Conservation (phyloP, 2,797 vertebrate genomes). For the Telmatherina bonti region DNA sequence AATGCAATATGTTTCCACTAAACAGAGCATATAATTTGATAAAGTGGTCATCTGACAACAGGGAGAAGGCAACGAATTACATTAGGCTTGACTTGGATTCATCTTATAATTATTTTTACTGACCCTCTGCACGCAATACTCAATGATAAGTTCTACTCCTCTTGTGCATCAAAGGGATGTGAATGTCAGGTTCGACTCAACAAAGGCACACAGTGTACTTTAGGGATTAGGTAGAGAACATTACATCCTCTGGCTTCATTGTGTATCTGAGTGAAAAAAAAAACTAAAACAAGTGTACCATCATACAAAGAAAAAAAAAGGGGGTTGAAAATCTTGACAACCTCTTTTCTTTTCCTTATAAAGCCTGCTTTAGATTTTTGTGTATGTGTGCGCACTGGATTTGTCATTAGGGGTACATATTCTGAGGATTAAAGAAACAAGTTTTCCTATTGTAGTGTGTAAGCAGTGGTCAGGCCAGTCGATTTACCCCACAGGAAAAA, state of each 20-base stretch:
- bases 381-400: slow-evolving; percentile 18
- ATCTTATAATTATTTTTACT: slow-evolving; percentile 35
- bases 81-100: slow-evolving; percentile 19
- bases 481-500: neutral
- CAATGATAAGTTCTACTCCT: slow-evolving; percentile 15
- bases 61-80: slow-evolving; percentile 36
- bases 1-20: slow-evolving; percentile 33
- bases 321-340: neutral
- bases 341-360: slow-evolving; percentile 60
- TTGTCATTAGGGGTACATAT: slow-evolving; percentile 31
- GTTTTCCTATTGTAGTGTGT: neutral
- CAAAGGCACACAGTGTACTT: slow-evolving; percentile 43
- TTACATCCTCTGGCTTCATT: slow-evolving; percentile 46
- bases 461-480: neutral
- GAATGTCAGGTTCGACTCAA: slow-evolving; percentile 39
- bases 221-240: slow-evolving; percentile 54
- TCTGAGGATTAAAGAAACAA: slow-evolving; percentile 15
- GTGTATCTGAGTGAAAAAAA: slow-evolving; percentile 41
- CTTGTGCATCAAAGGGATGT: slow-evolving; percentile 46
- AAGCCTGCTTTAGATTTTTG: slow-evolving; percentile 44
- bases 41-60: slow-evolving; percentile 45
- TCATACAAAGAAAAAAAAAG: slow-evolving; percentile 7
- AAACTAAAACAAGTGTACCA: slow-evolving; percentile 42
- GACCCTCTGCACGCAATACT: slow-evolving; percentile 41
- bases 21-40: slow-evolving; percentile 52